A percentile compares a stretch with the other conserved stretches of the same genome.
Conservation (phyloP, 2,113 vertebrate species). For the Maccullochella peelii region DNA sequence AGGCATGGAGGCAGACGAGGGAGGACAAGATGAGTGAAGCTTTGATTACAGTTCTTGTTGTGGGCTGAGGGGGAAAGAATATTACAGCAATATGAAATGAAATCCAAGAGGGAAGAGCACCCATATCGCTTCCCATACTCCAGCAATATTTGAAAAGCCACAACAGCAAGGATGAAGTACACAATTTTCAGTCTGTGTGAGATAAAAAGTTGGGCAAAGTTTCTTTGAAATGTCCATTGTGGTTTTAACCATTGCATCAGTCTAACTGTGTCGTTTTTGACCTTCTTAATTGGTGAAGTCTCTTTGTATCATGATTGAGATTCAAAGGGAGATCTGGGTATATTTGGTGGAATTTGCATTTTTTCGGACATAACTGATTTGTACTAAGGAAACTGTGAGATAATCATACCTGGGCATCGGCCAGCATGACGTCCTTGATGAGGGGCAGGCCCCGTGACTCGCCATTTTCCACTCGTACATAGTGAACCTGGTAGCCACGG, state of each 20-base stretch:
- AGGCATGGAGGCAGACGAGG: conserved; percentile 52
- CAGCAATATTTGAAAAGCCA: conserved; percentile 43
- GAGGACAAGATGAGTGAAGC: conserved; percentile 60
- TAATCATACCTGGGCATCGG: conserved; percentile 93
- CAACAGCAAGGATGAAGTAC: conserved; percentile 15
- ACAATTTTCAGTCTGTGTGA: conserved; percentile 27
- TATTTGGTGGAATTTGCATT: not conserved
- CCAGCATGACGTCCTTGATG: conserved; percentile 98
- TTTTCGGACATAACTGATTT: not conserved
- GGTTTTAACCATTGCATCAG: not conserved
- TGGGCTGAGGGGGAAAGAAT: conserved; percentile 49
- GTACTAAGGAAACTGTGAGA: conserved; percentile 3
- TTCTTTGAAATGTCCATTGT: conserved; percentile 11
- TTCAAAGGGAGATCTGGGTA: not conserved
- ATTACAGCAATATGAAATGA: conserved; percentile 65
- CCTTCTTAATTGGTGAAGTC: not conserved
- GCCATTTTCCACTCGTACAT: conserved; percentile 94
- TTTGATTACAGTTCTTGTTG: conserved; percentile 75
- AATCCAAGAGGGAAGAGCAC: conserved; percentile 45
- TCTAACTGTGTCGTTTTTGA: conserved; percentile 4
- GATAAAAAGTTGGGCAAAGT: not conserved
- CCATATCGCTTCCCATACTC: conserved; percentile 24
- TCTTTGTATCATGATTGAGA: not conserved
- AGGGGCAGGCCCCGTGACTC: conserved; percentile 94
- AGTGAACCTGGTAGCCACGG: conserved; percentile 98